Conservation (phyloP, 2,113 vertebrate species). For the Xyrauchen texanus region DNA sequence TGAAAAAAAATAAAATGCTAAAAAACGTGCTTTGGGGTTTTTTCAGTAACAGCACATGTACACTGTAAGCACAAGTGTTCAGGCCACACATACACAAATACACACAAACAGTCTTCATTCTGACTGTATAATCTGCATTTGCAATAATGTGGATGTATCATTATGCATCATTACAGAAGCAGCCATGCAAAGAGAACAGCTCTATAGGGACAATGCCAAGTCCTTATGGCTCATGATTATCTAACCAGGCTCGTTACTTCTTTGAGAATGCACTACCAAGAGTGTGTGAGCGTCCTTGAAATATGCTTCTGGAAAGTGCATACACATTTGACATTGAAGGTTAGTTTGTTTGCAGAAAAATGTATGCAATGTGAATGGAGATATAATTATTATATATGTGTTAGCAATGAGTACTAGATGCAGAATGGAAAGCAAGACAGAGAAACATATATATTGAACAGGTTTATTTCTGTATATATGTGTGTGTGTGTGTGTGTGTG, state of each 20-base stretch:
- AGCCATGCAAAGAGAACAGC: constrained; percentile 35
- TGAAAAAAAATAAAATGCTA: no score
- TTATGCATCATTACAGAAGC: constrained; percentile 51
- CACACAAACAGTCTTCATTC: constrained; percentile 14
- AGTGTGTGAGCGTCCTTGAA: not conserved
- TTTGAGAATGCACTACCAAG: not conserved
- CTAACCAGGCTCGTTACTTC: not conserved
- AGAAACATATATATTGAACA: not conserved
- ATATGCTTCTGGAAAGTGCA: not conserved
- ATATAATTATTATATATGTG: not conserved
- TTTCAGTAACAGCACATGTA: not conserved
- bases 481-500: not conserved
- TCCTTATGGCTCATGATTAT: constrained; percentile 7
- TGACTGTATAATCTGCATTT: constrained; percentile 29
- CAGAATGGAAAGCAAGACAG: not conserved
- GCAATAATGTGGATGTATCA: constrained; percentile 32
- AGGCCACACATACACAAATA: constrained; percentile 14
- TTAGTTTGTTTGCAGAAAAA: not conserved
- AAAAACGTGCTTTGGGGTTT: constrained; percentile 11
- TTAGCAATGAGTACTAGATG: not conserved
- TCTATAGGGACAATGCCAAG: constrained; percentile 22
- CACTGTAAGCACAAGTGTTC: not conserved
- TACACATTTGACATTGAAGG: not conserved
- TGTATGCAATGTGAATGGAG: not conserved
- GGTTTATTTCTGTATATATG: not conserved